Conservation (phyloP, 2,797 vertebrate species). For the Spatula clypeata region DNA sequence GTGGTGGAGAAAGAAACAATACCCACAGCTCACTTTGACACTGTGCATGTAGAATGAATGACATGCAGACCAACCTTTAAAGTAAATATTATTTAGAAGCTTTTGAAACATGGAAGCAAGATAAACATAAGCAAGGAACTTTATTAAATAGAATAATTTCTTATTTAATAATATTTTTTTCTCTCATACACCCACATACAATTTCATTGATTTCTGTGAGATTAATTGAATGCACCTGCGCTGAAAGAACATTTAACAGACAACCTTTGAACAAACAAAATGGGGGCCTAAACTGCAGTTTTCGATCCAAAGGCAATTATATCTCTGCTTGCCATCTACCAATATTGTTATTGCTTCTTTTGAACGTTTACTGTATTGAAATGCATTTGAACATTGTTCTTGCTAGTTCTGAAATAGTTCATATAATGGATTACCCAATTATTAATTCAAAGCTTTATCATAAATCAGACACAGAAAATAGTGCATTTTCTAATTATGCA, state of each 20-base stretch:
- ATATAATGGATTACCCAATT: not conserved
- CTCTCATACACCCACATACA: not conserved
- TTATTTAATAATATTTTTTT: not conserved
- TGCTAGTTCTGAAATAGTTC: not conserved
- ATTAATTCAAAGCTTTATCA: not conserved
- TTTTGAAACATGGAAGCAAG: not conserved
- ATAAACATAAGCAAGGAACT: not conserved
- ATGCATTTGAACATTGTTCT: not conserved
- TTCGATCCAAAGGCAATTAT: not conserved
- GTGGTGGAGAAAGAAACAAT: not conserved
- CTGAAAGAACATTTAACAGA: not conserved
- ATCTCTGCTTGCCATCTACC: not conserved
- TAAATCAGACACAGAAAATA: not conserved
- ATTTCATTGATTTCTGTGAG: not conserved
- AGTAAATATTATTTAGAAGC: not conserved
- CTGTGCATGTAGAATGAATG: not conserved
- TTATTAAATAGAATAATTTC: not conserved
- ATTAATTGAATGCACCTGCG: not conserved
- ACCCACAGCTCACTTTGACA: not conserved
- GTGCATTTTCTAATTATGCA: not conserved
- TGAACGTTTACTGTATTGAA: slow-evolving; percentile 3
- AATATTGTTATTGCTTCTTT: not conserved
- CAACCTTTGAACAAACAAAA: not conserved
- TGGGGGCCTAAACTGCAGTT: not conserved
- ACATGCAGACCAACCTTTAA: not conserved